These are phyloP conservation scores for Hydrophis major DNA, from an alignment of 2,797 vertebrate genomes.

Conservation along the genomic window DNA sequence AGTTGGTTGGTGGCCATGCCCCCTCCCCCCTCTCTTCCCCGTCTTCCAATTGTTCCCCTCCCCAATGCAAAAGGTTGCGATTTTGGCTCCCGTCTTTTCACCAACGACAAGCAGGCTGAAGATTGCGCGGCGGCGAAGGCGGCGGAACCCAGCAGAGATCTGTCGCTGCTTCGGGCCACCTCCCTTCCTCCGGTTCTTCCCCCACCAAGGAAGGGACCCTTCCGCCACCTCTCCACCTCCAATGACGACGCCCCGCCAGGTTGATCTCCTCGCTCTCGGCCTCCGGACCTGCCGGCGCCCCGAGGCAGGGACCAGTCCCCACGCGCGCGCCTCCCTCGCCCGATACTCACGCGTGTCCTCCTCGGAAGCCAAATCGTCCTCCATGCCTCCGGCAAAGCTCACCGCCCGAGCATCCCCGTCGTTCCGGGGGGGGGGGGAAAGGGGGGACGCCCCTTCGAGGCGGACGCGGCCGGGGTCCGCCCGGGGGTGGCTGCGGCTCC, in stretches of 20 bases:
- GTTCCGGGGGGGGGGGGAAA: no score
- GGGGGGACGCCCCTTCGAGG: background rate
- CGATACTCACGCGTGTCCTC: background rate
- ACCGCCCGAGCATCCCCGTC: background rate
- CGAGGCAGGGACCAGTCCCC: background rate
- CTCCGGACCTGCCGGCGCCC: background rate
- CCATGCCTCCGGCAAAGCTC: background rate
- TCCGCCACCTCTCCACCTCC: background rate
- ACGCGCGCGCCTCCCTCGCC: background rate
- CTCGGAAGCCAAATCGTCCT: background rate
- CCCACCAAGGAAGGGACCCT: background rate
- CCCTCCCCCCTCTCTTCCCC: fast-evolving
- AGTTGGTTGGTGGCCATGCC: background rate
- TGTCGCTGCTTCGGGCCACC: background rate
- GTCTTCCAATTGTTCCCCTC: background rate
- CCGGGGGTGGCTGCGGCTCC: background rate
- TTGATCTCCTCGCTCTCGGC: background rate
- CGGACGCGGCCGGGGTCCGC: background rate
- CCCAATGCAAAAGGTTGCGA: background rate
- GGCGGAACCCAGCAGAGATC: background rate
- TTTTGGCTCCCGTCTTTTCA: background rate
- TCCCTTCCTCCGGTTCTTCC: background rate
- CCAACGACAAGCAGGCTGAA: background rate
- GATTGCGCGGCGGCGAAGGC: background rate
- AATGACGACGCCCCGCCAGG: background rate